Evolutionary conservation across 2,113 vertebrate species (phyloP), one percentile per base, ranked within the genome.

Genomic region (Dicerorhinus sumatrensis): DNA sequence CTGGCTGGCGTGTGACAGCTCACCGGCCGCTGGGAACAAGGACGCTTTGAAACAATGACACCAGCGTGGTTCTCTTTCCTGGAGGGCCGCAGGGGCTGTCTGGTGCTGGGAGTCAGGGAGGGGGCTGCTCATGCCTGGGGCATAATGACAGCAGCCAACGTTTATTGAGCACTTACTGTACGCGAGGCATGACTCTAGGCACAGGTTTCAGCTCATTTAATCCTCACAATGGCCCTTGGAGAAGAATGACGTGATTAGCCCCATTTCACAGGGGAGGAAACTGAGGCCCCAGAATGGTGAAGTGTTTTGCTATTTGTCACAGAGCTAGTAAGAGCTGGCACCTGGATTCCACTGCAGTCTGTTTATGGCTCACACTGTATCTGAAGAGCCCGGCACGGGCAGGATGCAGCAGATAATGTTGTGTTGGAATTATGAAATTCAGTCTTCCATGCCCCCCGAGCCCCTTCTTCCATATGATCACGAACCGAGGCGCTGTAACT

Each of bases 81-180:
- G 9, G 14, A 67, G 48, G 42, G 12, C 3, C 18, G 5, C 6
- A 1, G n/a, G 10, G 62, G 51, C 79, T 46, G n/a, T 17, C 70
- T 48, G 80, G 20, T 18, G 10, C 72, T 58, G 73, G 80, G 76
- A 36, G 11, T 13, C 4, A 3, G 54, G 6, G 67, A 21, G 23
- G 31, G 46, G 10, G 8, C 46, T 0, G 0, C 27, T 5, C 20
- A 33, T 6, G 51, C 29, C 0, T 0, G 5, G 81, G 58, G 11
- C 48, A 17, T 56, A 2, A 8, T 48, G 31, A 6, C 7, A 27
- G 29, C 77, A 16, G 31, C 39, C 48, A 42, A 29, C 62, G 14
- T 2, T 58, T 25, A 10, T 1, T 0, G n/a, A 73, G 56, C 39
- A 16, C 79, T 8, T 36, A 42, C 72, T 18, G 56, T n/a, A 63